Evolutionary conservation across 2,797 vertebrate species (phyloP).

Genomic region (Scolopax bukidnonensis): DNA sequence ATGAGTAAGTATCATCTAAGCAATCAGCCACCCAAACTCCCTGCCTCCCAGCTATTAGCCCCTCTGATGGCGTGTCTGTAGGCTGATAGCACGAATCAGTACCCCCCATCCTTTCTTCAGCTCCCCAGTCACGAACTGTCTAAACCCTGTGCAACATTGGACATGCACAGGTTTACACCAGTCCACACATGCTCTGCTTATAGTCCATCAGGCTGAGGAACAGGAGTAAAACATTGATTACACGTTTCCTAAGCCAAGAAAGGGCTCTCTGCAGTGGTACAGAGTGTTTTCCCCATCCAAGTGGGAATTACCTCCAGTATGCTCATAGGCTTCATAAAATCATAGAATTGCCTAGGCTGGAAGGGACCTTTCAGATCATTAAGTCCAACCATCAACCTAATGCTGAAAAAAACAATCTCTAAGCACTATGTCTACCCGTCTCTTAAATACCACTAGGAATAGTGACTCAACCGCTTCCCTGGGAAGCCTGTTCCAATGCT

Average conservation of each 20-base stretch:
- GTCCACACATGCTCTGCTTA: fast-evolving
- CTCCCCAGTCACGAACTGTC: background rate
- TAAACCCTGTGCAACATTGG: fast-evolving
- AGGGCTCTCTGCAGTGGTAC: background rate
- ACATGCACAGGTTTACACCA: background rate
- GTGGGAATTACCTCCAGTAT: background rate
- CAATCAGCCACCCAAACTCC: fast-evolving
- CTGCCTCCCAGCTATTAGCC: fast-evolving
- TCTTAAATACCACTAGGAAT: too few species aligned
- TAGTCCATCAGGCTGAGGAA: background rate
- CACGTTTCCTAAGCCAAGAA: background rate
- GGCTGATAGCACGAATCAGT: background rate
- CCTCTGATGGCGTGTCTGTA: background rate
- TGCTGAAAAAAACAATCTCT: too few species aligned
- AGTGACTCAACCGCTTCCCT: too few species aligned
- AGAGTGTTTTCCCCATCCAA: background rate
- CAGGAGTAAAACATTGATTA: background rate
- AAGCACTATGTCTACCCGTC: too few species aligned
- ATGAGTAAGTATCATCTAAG: background rate
- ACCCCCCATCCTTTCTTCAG: background rate
- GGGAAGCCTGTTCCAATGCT: too few species aligned
- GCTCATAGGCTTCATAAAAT: background rate
- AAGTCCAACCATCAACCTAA: too few species aligned
- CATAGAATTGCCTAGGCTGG: too few species aligned
- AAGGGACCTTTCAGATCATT: too few species aligned